Conservation (phyloP, 2,888 invertebrate genomes). For the Drosophila robusta region DNA sequence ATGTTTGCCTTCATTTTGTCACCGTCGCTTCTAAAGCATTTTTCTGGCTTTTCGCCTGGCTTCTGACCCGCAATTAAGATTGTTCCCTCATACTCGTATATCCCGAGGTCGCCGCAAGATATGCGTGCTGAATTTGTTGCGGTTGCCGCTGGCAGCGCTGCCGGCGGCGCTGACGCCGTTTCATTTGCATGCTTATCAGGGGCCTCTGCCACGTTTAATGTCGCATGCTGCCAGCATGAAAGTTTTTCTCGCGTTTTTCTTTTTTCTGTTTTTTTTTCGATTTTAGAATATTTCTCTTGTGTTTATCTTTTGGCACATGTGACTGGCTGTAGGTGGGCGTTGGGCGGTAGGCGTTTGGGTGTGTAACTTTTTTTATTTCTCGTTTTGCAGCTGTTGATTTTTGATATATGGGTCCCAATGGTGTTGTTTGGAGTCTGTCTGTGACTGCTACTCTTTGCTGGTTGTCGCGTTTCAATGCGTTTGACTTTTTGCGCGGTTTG, state of each 20-base stretch:
- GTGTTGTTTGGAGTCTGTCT: conserved; percentile 65
- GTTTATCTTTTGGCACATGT: conserved; percentile 78
- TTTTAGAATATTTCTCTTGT: conserved; percentile 62
- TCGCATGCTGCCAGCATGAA: conserved; percentile 61
- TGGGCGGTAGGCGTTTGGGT: conserved; percentile 9
- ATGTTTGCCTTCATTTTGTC: conserved; percentile 41
- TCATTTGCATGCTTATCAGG: conserved; percentile 78
- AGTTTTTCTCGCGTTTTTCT: conserved; percentile 52
- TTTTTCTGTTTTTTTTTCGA: too few relatives aligned
- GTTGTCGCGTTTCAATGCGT: conserved; percentile 71
- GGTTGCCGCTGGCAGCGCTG: conserved; percentile 30
- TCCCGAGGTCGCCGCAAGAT: conserved; percentile 25
- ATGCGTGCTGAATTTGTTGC: conserved; percentile 31
- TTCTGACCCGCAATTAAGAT: conserved; percentile 79
- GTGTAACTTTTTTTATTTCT: conserved; percentile 20
- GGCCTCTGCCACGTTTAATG: conserved; percentile 53
- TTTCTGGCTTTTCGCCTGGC: conserved; percentile 41
- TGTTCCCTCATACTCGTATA: conserved; percentile 40
- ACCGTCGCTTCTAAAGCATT: conserved; percentile 29
- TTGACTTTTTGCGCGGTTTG: conserved; percentile 69
- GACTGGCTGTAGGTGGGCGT: conserved; percentile 16
- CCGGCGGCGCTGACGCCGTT: conserved; percentile 47
- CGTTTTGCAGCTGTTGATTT: conserved; percentile 70
- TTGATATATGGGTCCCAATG: conserved; percentile 74
- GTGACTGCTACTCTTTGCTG: conserved; percentile 61